Base-by-base conservation (phyloP, 2,888 invertebrate genomes). In the Nowickia ferox region DNA sequence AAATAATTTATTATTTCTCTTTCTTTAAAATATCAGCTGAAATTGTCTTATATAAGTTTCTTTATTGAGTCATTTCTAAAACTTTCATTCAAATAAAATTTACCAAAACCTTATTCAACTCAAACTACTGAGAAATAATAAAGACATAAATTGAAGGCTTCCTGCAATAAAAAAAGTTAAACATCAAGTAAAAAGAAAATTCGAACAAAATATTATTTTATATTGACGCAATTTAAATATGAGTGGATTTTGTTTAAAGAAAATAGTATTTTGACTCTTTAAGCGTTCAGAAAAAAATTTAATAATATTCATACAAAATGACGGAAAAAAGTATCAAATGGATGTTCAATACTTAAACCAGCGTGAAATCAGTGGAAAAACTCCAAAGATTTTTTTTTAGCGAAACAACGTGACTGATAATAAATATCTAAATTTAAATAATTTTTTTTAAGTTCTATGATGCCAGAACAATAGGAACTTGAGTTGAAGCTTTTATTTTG, bases 181-280 rank as follows among this genome's bases (percentile, higher is more conserved):
- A 44, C 17, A 48, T 22, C n/a, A 46, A 55, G 57, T 13, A n/a
- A 40, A 79, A 46, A 48, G 59, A 55, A 63, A 57, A 75, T 19
- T 9, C 9, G 19, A 9, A 19, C n/a, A n/a, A 65, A 69, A 69
- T 30, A 22, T 44, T 68, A 65, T 48, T 59, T 48, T 66, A 57
- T 68, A 59, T 77, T 59, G 13, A 17, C 48, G 51, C 51, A 53
- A 63, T 30, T 1, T 22, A 17, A 44, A 69, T 59, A 38, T 75
- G 69, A 69, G 46, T 40, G 55, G 69, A 76, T 82, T 82, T 75
- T 75, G 53, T 75, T 82, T 69, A 61, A 61, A 17, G 38, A 55
- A 46, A 72, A 44, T 38, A 53, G 48, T 81, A 59, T 66, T 66
- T 61, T 72, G 72, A 63, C 63, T 57, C 53, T 53, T 75, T 63